Conservation (phyloP, 2,888 invertebrate genomes). For the Hypomecis punctinalis region DNA sequence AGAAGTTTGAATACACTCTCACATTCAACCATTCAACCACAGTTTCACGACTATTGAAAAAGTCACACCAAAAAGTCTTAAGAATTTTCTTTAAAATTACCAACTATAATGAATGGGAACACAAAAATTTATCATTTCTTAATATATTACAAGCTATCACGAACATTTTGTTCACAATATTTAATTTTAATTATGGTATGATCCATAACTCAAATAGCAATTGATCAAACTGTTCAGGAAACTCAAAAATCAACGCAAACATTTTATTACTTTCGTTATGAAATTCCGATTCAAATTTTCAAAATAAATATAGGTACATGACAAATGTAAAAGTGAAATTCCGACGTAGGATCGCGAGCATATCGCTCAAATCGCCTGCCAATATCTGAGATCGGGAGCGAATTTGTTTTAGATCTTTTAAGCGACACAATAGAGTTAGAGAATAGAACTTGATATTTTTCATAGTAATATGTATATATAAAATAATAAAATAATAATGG, state of each 20-base stretch:
- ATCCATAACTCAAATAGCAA: not conserved
- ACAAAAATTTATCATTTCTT: not conserved
- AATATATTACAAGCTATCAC: not conserved
- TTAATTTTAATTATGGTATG: not conserved
- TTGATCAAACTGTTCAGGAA: not conserved
- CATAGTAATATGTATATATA: no score
- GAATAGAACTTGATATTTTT: no score
- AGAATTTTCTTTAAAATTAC: constrained; percentile 8
- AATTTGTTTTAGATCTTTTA: no score
- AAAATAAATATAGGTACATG: not conserved
- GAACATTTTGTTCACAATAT: constrained; percentile 5
- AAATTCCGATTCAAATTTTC: constrained; percentile 9
- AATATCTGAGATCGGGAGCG: no score
- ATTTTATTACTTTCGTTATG: not conserved
- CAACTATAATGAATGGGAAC: not conserved
- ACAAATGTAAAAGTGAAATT: not conserved
- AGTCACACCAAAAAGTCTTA: not conserved
- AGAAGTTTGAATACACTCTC: constrained; percentile 36
- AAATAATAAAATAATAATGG: no score
- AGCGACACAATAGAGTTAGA: no score
- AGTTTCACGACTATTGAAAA: constrained; percentile 38
- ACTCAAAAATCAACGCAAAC: not conserved
- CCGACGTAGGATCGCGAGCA: not conserved
- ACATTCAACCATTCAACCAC: constrained; percentile 55
- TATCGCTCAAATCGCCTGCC: no score